Base-by-base conservation (phyloP, 2,888 invertebrate genomes). In the Strigamia maritima region DNA sequence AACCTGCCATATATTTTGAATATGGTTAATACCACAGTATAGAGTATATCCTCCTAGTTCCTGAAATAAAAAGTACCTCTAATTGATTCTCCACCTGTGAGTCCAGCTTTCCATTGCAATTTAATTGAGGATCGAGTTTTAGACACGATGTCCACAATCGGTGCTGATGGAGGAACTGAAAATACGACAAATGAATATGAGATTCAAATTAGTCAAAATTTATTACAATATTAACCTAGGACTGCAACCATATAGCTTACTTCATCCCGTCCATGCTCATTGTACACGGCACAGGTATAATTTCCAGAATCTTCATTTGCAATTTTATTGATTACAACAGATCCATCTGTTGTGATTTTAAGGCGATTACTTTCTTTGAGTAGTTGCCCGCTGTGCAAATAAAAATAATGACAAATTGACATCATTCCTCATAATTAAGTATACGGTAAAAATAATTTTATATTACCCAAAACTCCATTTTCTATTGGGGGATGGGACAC, bases 91-190 rank as follows among this genome's bases (percentile, higher is more conserved):
- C 75, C 79, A 65, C 78, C 78, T 12, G 74, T 80, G 12, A 75
- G 38, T 12, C 78, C 76, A 24, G 76, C 77, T 75, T 79, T 80
- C 82, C 82, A 82, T 22, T 81, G 81, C 26, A 82, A 78, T 79
- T 82, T 81, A 24, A 83, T 81, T 6, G 81, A 78, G 49, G 76
- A 81, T 28, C 80, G 78, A 16, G 82, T 79, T 2, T 82, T 81
- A 6, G 80, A 70, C 0, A 81, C 80, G 8, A 82, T 80, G 76
- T 81, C 81, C 10, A 83, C 79, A 28, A 81, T 78, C 2, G 83
- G 83, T 1, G 83, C 81, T 1, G 81, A 76, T n/a, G 83, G 83
- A 26, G 83, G 81, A 80, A 83, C 83, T 82, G 44, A 6, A 49
- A 44, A 44, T 44, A 7, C 2, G 16, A 49, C 3, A 49, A n/a